phyloP scores from a whole-genome alignment of 1,140 invertebrate species.

The Mizuhopecten yessoensis region DNA sequence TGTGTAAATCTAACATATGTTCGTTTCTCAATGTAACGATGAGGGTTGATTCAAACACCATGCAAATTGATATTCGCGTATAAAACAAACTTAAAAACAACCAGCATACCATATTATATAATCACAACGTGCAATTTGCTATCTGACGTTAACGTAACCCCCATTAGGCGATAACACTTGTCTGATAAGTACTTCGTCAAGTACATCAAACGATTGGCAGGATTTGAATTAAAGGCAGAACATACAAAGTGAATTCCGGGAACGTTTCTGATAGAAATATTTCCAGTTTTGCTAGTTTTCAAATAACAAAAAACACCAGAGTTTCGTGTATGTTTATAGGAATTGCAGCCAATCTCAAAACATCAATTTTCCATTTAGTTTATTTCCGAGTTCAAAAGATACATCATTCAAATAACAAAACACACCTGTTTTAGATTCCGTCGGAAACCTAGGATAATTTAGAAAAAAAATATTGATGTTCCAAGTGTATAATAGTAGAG shows the following conservation, averaged over 20 bases:
- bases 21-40: not conserved
- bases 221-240: not conserved
- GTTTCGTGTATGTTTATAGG: not conserved
- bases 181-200: not conserved
- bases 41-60: not conserved
- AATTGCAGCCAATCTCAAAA: not conserved
- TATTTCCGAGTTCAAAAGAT: not conserved
- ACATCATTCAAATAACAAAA: not conserved
- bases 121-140: not conserved
- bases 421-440: slow-evolving; percentile 37
- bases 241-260: not conserved
- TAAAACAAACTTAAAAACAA: not conserved
- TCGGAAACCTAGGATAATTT: not conserved
- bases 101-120: not conserved
- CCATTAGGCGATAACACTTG: slow-evolving; percentile 17
- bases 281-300: not conserved
- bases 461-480: not conserved
- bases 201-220: not conserved
- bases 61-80: slow-evolving; percentile 5
- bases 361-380: slow-evolving; percentile 28
- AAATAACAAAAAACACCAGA: not conserved
- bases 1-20: not conserved
- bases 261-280: not conserved
- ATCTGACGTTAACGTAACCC: not conserved
- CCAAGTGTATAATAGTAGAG: not conserved